Evolutionary conservation across 2,113 vertebrate genomes (phyloP).

Genomic region (Daubentonia madagascariensis): DNA sequence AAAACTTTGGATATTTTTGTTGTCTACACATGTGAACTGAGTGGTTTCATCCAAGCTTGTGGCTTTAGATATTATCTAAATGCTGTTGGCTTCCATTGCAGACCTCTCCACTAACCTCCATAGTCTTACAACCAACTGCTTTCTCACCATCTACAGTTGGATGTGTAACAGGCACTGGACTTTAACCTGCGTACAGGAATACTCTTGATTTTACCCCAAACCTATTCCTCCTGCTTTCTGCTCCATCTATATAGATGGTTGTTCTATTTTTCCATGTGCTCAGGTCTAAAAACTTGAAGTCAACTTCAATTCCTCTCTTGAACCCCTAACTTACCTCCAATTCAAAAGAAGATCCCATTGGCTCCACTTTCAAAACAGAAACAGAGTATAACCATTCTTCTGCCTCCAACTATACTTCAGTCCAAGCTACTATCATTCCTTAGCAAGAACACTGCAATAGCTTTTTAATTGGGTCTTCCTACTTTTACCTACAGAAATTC

Average conservation of each 20-base stretch:
- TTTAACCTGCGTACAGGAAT: background rate
- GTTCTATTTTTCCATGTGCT: background rate
- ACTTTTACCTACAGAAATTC: background rate
- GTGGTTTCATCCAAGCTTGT: background rate
- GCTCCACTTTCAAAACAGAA: background rate
- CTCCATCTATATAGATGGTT: background rate
- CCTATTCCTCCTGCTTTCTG: background rate
- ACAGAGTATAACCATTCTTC: background rate
- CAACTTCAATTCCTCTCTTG: background rate
- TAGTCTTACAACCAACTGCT: background rate
- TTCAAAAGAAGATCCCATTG: background rate
- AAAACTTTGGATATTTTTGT: background rate
- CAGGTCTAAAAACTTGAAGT: background rate
- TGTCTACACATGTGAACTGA: background rate
- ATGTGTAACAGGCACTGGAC: background rate
- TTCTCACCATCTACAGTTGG: background rate
- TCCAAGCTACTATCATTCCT: background rate
- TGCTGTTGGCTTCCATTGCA: background rate
- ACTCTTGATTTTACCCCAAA: background rate
- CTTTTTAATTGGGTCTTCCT: background rate
- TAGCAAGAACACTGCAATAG: background rate
- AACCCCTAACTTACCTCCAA: background rate
- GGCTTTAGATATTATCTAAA: background rate
- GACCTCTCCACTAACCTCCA: background rate
- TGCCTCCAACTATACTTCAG: background rate